Percentiles rank a stretch among this genome's conserved stretches.
These are phyloP conservation scores for Alcis repandata DNA, from an alignment of 2,888 invertebrate genomes.

Conservation along the genomic window DNA sequence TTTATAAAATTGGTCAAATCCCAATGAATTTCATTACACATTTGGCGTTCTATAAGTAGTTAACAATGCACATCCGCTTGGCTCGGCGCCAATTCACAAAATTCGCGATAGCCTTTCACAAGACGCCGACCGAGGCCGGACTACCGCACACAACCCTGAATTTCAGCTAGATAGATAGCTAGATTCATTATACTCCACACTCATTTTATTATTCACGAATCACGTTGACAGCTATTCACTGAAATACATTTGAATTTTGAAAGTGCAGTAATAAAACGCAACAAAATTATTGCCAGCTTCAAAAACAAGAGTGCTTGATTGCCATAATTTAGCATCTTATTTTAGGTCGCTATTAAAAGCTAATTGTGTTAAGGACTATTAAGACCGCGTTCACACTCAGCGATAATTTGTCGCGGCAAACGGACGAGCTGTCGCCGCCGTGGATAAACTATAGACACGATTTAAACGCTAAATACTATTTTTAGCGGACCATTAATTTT, in stretches of 20 bases:
- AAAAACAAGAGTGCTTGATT: conserved; percentile 55
- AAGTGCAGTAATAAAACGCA: conserved; percentile 46
- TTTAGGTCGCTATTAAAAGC: conserved; percentile 72
- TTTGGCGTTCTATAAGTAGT: conserved; percentile 33
- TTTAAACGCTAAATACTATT: conserved; percentile 32
- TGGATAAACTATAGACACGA: conserved; percentile 35
- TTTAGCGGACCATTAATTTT: conserved; percentile 1
- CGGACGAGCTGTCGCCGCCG: conserved; percentile 31
- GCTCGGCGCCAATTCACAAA: conserved; percentile 29
- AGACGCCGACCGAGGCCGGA: conserved; percentile 41
- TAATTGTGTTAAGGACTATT: conserved; percentile 77
- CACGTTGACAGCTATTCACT: conserved; percentile 46
- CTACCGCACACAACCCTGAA: conserved; percentile 37
- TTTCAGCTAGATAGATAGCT: conserved; percentile 25
- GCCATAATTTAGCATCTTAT: conserved; percentile 77
- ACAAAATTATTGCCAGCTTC: conserved; percentile 49
- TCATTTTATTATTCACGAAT: conserved; percentile 33
- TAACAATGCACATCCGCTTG: conserved; percentile 38
- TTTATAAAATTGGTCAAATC: conserved; percentile 2
- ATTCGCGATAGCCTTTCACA: conserved; percentile 32
- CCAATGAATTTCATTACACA: conserved; percentile 30
- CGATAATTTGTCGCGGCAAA: conserved; percentile 30
- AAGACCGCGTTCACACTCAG: conserved; percentile 49
- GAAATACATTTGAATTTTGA: conserved; percentile 44
- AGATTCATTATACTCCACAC: conserved; percentile 4